A percentile compares a stretch with the other conserved stretches of the same genome.
These are phyloP conservation scores for Ochotona princeps DNA, from an alignment of 2,113 vertebrate genomes.

Conservation along the genomic window DNA sequence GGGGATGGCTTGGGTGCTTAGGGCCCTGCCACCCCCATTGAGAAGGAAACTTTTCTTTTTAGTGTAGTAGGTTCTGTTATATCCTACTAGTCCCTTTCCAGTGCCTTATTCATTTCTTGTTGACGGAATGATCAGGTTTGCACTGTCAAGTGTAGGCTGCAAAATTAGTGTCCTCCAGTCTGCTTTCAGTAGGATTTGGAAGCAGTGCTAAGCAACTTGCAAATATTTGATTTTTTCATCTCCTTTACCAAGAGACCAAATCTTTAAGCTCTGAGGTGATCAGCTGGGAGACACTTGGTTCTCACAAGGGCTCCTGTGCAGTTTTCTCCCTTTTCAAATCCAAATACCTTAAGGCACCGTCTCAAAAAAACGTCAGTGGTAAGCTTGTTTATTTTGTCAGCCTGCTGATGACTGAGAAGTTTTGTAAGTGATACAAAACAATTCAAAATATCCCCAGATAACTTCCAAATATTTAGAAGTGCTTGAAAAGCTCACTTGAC, in stretches of 20 bases:
- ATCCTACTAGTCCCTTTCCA: constrained; percentile 11
- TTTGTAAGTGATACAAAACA: constrained; percentile 50
- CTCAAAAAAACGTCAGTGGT: no score
- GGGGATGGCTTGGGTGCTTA: no score
- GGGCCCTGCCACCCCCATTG: no score
- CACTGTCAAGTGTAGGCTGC: background rate
- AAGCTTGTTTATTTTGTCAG: constrained; percentile 61
- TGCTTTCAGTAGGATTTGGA: background rate
- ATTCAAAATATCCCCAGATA: constrained; percentile 49
- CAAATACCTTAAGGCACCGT: constrained; percentile 28
- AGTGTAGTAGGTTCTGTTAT: background rate
- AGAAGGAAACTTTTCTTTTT: no score
- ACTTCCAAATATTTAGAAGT: constrained; percentile 49
- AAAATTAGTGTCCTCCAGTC: background rate
- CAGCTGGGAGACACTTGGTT: constrained; percentile 16
- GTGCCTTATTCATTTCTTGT: background rate
- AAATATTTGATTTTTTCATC: background rate
- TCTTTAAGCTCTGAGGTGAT: constrained; percentile 46
- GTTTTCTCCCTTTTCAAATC: background rate
- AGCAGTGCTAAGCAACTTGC: constrained; percentile 1
- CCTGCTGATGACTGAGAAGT: constrained; percentile 38
- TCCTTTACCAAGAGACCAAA: background rate
- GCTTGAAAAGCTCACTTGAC: constrained; percentile 43
- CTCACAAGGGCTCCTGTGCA: constrained; percentile 48
- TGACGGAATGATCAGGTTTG: constrained; percentile 33